Evolutionary conservation across 2,113 vertebrate genomes (phyloP), one percentile per base, ranked within the genome.

Genomic region (Xerus inauris): DNA sequence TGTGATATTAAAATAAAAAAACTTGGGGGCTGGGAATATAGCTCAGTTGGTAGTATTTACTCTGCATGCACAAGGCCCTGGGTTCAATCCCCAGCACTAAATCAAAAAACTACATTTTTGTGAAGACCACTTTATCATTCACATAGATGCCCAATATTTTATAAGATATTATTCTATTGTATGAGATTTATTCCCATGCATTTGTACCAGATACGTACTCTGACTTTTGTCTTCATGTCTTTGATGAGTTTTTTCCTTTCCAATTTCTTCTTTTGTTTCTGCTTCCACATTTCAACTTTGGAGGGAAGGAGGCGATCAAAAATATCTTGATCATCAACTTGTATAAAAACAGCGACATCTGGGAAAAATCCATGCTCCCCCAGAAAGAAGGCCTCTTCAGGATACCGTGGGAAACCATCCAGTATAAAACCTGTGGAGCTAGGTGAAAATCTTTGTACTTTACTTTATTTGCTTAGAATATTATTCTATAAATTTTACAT

Each of bases 351-450:
- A 3, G 96, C 98, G 83, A 98, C 65, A 71, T 99, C 99, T 80
- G 99, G 99, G 97, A 99, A 99, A 95, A 99, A 98, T 80, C 98
- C 98, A 54, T 0, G 97, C 73, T 99, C 98, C 57, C 96, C 97
- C 96, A 99, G 98, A 96, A 99, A 99, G 35, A 97, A 97, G 57
- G 98, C 98, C 81, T 99, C 99, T 0, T 99, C 98, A 2, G 64
- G 8, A 91, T 98, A 98, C 81, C 98, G 96, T 76, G 99, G 99
- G 97, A 99, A 99, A 59, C 99, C 99, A 95, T 99, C 99, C 80
- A 99, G 97, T 96, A 99, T 98, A 97, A 99, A 99, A 45, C 99
- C 99, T 59, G 98, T 99, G 19, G 99, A 99, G 93, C 99, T 99
- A 97, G 84, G 88, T 95, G 19, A 84, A 84, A 79, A 95, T 86